Base-by-base conservation (phyloP, 2,113 vertebrate species). In the Diadophis punctatus region DNA sequence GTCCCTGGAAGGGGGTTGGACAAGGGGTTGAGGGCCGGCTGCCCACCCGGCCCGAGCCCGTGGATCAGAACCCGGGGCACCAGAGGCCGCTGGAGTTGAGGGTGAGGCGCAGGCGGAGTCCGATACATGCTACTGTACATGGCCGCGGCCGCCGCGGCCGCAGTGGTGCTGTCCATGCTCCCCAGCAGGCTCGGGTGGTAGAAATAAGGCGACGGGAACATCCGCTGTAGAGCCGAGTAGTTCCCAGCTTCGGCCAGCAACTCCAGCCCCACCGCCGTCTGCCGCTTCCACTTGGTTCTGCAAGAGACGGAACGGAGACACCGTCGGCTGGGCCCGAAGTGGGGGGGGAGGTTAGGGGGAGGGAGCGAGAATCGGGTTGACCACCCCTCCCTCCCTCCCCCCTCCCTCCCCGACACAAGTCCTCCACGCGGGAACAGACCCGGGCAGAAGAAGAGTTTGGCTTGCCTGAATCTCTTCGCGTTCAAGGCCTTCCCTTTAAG, bases 91-190 rank as follows among this genome's bases (percentile, higher is more conserved):
- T 99, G 99, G 93, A 99, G 98, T 96, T 98, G 97, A 55, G 99
- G 99, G 87, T 99, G 99, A 92, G 99, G 98, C 0, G 99, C 96
- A 0, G 99, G 97, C 91, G 99, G 99, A 98, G 99, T 99, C 98
- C 99, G 98, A 97, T 99, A 99, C 98, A 99, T 99, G 95, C 98
- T 99, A 98, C 98, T 99, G 98, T 99, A 99, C 99, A 99, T 99
- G 90, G 99, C 99, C 8, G 99, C 99, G 22, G 99, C 99, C 1
- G 99, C 99, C 0, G 99, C 99, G 0, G 99, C 99, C 12, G 99
- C 99, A 20, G 99, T 98, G 3, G 98, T 98, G 96, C 98, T 98
- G 98, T 99, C 99, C 98, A 99, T 98, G 95, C 98, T 98, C 95
- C 99, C 98, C 95, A 99, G 97, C 96, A 99, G 97, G 94, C 98